A percentile compares a stretch with the other conserved stretches of the same genome.
Conservation (phyloP, 2,113 vertebrate genomes). For the Toxotes jaculatrix region DNA sequence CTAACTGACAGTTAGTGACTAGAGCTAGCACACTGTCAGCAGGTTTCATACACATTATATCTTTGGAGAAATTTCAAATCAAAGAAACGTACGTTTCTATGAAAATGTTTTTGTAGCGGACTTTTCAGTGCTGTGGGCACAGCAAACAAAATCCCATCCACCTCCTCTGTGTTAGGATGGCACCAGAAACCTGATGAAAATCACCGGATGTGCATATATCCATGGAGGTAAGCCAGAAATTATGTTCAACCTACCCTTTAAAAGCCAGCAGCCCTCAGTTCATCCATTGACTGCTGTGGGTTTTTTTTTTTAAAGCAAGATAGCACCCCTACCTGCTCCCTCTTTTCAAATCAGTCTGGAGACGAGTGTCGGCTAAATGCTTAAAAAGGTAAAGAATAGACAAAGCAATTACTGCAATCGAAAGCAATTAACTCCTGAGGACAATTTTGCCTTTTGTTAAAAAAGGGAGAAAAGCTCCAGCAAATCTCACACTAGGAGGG, state of each 20-base stretch:
- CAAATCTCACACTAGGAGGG: conserved; percentile 47
- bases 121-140: neutral
- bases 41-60: no score
- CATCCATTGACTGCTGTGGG: conserved; percentile 9
- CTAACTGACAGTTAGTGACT: no score
- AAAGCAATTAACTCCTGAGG: conserved; percentile 64
- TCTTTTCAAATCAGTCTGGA: conserved; percentile 21
- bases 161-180: neutral
- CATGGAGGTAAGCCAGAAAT: neutral
- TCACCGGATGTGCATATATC: neutral
- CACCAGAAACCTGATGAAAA: neutral
- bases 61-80: no score
- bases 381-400: conserved; percentile 41
- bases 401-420: conserved; percentile 61
- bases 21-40: no score
- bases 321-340: neutral
- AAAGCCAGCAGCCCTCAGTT: conserved; percentile 1
- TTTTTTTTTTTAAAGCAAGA: neutral
- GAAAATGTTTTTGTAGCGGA: neutral
- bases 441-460: conserved; percentile 63
- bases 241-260: neutral
- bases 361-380: conserved; percentile 40
- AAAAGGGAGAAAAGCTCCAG: conserved; percentile 47
- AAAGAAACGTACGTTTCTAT: no score
- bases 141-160: neutral